Evolutionary conservation across 2,113 vertebrate genomes (phyloP), one percentile per base, ranked within the genome.

Genomic region (Boulengerochromis microlepis): DNA sequence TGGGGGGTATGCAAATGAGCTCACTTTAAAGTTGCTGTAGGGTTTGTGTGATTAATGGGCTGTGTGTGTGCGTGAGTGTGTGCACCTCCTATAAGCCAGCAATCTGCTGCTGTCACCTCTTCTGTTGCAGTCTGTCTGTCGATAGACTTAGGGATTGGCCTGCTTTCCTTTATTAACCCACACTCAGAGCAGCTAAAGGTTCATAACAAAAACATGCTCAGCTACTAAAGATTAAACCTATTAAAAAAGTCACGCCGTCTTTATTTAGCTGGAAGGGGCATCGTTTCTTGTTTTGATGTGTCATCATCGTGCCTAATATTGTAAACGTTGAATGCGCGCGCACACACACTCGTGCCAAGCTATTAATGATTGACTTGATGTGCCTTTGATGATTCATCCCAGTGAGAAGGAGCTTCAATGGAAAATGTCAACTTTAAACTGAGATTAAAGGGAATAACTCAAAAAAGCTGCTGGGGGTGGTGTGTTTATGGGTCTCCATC

Each of bases 401-500:
- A 64, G 59, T 33, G 93, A 90, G 92, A 86, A 26, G 74, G 52
- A 78, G 81, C 94, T 86, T 92, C 69, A 86, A 57, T 86, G 69
- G 80, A 87, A 95, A 94, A 95, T 92, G 89, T 87, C 92, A 89
- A 84, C 90, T 89, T 92, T 92, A 94, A 92, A 91, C 90, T 6
- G n/a, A 92, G 92, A 94, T 95, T 95, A 94, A 94, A 95, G 69
- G 5, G 88, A 95, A 92, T 95, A 54, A 74, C 69, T 90, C 54
- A 90, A 80, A 10, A 47, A 86, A 82, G 83, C 76, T 86, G 89
- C 76, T 53, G 57, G 24, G 52, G 24, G n/a, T 12, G 50, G 16
- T 64, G 71, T 84, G 81, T 8, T 78, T 78, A 78, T 50, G 71
- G 45, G 42, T 50, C 42, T 78, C 10, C 45, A 31, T 78, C 42